phyloP scores from a whole-genome alignment of 2,888 invertebrate species.

The Cephonodes hylas region DNA sequence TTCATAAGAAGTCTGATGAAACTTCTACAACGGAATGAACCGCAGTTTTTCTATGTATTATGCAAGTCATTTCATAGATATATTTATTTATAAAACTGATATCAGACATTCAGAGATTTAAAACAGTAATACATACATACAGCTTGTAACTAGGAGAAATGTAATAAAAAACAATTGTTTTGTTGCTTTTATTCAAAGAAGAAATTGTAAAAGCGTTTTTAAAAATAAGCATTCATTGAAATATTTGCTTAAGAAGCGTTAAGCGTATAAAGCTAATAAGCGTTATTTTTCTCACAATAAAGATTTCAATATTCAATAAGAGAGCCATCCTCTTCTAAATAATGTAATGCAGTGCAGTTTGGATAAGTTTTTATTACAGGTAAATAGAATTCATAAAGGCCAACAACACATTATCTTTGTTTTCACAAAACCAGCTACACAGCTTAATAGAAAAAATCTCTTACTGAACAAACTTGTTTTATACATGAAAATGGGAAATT shows the following conservation, averaged over 20 bases:
- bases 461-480: slow-evolving; percentile 2
- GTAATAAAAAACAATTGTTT: too few relatives aligned
- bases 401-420: neutral
- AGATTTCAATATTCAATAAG: neutral
- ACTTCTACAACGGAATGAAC: neutral
- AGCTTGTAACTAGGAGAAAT: too few relatives aligned
- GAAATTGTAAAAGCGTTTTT: too few relatives aligned
- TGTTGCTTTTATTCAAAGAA: too few relatives aligned
- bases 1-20: slow-evolving; percentile 2
- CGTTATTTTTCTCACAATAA: too few relatives aligned
- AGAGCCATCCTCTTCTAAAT: neutral
- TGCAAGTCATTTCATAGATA: neutral
- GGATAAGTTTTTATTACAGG: neutral
- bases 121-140: neutral
- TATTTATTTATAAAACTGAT: neutral
- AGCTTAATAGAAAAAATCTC: slow-evolving; percentile 7
- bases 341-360: neutral
- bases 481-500: slow-evolving; percentile 23
- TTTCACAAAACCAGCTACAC: neutral
- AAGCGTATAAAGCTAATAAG: too few relatives aligned
- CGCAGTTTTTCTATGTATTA: neutral
- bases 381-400: neutral
- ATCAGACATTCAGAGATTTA: neutral
- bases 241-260: too few relatives aligned
- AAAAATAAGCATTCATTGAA: too few relatives aligned